phyloP scores from a whole-genome alignment of 2,797 vertebrate species.

The Chloroceryle amazona region DNA sequence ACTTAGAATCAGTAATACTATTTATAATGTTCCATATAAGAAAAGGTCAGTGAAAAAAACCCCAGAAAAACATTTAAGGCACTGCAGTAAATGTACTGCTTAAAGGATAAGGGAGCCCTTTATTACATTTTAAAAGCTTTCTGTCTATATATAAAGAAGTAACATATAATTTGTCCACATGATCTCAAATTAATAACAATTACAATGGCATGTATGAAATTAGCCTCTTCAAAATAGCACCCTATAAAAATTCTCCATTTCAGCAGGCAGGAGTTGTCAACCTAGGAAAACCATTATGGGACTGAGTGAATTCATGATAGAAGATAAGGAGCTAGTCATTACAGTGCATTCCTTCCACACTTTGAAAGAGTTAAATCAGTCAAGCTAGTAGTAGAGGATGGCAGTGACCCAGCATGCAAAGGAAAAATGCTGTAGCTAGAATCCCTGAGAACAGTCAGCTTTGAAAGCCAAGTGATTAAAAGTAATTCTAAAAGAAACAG shows the following conservation, averaged over 20 bases:
- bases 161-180: background rate
- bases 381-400: background rate
- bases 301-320: background rate
- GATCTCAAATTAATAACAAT: conserved; percentile 18
- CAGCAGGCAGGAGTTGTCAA: background rate
- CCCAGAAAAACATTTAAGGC: background rate
- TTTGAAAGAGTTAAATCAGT: background rate
- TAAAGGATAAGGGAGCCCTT: background rate
- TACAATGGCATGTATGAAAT: background rate
- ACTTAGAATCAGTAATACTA: background rate
- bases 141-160: background rate
- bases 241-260: background rate
- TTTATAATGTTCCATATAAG: conserved; percentile 11
- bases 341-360: background rate
- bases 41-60: background rate
- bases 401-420: background rate
- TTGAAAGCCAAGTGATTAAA: conserved; percentile 32
- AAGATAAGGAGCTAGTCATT: background rate
- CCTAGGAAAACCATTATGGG: background rate
- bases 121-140: conserved; percentile 18
- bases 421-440: background rate
- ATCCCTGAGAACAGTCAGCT: background rate
- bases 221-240: background rate
- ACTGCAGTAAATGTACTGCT: background rate
- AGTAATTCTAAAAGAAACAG: conserved; percentile 55